Evolutionary conservation across 2,888 invertebrate species (phyloP), one percentile per base, ranked within the genome.

Genomic region (Hypena proboscidalis): DNA sequence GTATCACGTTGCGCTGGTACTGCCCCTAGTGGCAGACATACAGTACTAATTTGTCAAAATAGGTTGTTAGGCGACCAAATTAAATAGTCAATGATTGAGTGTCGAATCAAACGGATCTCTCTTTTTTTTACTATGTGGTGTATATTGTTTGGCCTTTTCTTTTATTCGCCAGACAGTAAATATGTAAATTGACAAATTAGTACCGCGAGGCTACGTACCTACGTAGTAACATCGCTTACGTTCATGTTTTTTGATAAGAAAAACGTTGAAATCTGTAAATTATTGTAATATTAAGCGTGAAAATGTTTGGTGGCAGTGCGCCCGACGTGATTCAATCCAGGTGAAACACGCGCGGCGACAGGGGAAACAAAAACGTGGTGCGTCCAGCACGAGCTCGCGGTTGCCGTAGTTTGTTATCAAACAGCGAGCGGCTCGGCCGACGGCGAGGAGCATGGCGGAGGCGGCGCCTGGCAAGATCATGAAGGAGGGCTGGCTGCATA

Each of bases 401-500:
- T 63, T 62, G 70, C 66, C 70, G 70, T 71, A 74, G 77, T 80
- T 83, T 83, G 83, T 81, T 84, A 81, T 81, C 82, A 82, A 85
- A 83, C 85, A 82, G 79, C 67, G 66, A 66, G 65, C 52, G 45
- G 59, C 63, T 62, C 67, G 70, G 72, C 65, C 64, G 67, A 51
- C 48, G 65, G 56, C 61, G 48, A 49, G 57, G 59, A 74, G 72
- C 78, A 92, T 92, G 92, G 92, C 91, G 85, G 92, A 92, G 84
- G 91, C 86, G 83, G 86, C 83, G 79, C 90, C 86, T 59, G 72
- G 90, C 82, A 73, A 78, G 60, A 92, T 98, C 71, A 95, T 98
- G 52, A 98, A 97, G 90, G 97, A 99, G 87, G 99, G 99, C 63
- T 98, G 97, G 97, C 93, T 99, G 46, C 96, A 94, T 89, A 99